Percentiles rank a stretch among this genome's conserved stretches.
phyloP scores from a whole-genome alignment of 2,888 invertebrate genomes.

The Malthinus seriepunctatus region DNA sequence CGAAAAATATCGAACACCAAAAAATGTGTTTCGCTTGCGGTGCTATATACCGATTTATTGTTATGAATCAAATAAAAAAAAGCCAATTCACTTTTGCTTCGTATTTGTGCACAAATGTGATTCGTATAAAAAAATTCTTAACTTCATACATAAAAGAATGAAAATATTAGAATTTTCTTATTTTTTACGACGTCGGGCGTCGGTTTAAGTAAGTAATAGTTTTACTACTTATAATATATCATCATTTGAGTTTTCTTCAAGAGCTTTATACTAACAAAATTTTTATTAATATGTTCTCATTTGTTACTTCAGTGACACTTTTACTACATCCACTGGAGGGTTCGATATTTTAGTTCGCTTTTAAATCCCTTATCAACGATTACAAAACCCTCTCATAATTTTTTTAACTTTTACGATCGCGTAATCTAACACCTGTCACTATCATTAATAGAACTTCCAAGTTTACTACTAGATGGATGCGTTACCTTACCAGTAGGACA shows the following conservation, averaged over 20 bases:
- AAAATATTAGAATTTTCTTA: constrained; percentile 1
- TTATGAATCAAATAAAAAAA: constrained; percentile 23
- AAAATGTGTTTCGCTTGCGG: constrained; percentile 22
- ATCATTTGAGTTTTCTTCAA: constrained; percentile 1
- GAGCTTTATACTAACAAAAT: no score
- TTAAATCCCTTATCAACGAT: no score
- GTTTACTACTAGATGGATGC: no score
- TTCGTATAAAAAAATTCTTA: constrained; percentile 7
- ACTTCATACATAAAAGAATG: constrained; percentile 6
- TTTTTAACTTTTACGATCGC: no score
- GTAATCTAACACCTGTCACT: no score
- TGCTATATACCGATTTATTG: constrained; percentile 23
- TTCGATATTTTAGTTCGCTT: no score
- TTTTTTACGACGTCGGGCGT: background rate
- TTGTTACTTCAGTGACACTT: no score
- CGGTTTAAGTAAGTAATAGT: constrained; percentile 1
- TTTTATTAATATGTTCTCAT: no score
- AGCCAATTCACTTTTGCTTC: constrained; percentile 16
- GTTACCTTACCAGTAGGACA: no score
- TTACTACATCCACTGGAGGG: no score
- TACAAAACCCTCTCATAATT: no score
- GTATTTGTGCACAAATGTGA: constrained; percentile 7
- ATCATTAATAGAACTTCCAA: no score
- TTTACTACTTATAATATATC: constrained; percentile 2
- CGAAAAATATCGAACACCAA: constrained; percentile 25